phyloP scores from a whole-genome alignment of 2,797 vertebrate genomes.

The Tympanoctomys barrerae region DNA sequence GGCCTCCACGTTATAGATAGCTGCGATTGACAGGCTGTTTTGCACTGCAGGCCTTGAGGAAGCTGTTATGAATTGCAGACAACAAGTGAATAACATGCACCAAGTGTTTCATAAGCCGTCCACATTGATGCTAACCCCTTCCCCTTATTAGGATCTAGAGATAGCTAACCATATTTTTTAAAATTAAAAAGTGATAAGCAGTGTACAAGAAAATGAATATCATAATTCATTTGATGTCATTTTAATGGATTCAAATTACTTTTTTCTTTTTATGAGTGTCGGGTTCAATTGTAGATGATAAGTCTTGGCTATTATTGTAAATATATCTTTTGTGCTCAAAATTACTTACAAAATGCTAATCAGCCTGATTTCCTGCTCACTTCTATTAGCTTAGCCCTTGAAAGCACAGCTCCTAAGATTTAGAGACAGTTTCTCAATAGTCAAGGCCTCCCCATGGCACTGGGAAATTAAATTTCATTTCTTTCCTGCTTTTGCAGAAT shows the following conservation, averaged over 20 bases:
- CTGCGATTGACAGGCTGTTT: slow-evolving; percentile 62
- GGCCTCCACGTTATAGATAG: slow-evolving; percentile 64
- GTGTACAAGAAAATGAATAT: slow-evolving; percentile 76
- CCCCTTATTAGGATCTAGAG: slow-evolving; percentile 70
- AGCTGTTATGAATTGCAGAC: slow-evolving; percentile 76
- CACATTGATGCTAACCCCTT: slow-evolving; percentile 69
- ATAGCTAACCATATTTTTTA: slow-evolving; percentile 64
- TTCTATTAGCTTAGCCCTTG: slow-evolving; percentile 82
- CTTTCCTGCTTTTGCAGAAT: slow-evolving; percentile 82
- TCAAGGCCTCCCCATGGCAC: slow-evolving; percentile 80
- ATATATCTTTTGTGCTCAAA: slow-evolving; percentile 82
- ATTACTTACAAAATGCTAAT: slow-evolving; percentile 86
- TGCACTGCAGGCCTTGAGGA: slow-evolving; percentile 59
- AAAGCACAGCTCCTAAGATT: slow-evolving; percentile 83
- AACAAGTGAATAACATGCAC: slow-evolving; percentile 65
- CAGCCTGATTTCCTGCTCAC: slow-evolving; percentile 81
- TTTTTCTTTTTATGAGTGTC: slow-evolving; percentile 76
- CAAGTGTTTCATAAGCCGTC: slow-evolving; percentile 69
- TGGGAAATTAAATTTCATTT: slow-evolving; percentile 86
- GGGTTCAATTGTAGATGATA: slow-evolving; percentile 80
- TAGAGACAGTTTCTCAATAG: slow-evolving; percentile 84
- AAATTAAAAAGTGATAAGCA: slow-evolving; percentile 82
- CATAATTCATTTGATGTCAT: slow-evolving; percentile 83
- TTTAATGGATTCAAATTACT: slow-evolving; percentile 83
- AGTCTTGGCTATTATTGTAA: slow-evolving; percentile 81